Conservation (phyloP, 2,113 vertebrate species). For the Mionectes macconnelli region DNA sequence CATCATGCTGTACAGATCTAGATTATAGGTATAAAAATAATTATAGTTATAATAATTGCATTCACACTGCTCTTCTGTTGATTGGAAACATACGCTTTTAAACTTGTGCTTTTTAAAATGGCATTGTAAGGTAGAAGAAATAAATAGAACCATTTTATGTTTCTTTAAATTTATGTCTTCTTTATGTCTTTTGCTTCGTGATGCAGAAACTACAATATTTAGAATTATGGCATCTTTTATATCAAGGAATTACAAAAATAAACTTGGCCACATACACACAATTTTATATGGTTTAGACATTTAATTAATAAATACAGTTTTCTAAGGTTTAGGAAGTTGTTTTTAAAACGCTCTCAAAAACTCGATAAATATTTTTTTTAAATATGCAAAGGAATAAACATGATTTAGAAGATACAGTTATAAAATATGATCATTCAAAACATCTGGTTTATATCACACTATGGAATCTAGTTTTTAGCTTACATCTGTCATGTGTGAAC, state of each 20-base stretch:
- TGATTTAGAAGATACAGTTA: slow-evolving; percentile 51
- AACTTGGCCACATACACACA: background rate
- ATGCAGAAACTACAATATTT: slow-evolving; percentile 1
- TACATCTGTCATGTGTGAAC: slow-evolving; percentile 85
- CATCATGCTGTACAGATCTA: background rate
- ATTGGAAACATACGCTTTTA: background rate
- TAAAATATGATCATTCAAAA: slow-evolving; percentile 79
- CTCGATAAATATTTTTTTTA: slow-evolving; percentile 28
- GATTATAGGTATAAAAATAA: background rate
- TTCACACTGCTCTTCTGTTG: background rate
- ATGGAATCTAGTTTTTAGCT: slow-evolving; percentile 72
- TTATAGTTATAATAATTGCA: background rate
- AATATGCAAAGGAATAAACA: slow-evolving; percentile 36
- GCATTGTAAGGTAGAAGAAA: background rate
- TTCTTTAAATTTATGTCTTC: background rate
- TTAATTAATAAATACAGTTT: slow-evolving; percentile 30
- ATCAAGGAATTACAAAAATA: slow-evolving; percentile 1
- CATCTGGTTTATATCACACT: slow-evolving; percentile 80
- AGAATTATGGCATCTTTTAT: background rate
- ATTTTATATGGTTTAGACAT: slow-evolving; percentile 1
- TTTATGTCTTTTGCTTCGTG: background rate
- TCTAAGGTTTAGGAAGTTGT: slow-evolving; percentile 37
- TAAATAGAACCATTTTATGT: background rate
- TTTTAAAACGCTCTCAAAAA: slow-evolving; percentile 43
- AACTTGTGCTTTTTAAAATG: background rate